Evolutionary conservation across 2,113 vertebrate species (phyloP).

Genomic region (Tilapia sparmanii): DNA sequence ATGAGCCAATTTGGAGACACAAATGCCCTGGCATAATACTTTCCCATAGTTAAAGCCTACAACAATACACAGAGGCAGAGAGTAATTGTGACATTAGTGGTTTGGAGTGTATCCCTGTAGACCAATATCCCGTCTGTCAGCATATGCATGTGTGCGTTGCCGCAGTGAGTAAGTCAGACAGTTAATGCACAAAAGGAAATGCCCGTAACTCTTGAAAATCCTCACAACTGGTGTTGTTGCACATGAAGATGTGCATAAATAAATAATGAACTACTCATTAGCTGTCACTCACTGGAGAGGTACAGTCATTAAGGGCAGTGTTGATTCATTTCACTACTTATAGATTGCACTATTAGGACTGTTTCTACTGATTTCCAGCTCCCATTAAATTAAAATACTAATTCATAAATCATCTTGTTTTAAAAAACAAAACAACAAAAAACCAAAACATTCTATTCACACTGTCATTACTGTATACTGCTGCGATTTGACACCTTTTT

Average conservation of each 20-base stretch:
- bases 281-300: conserved; percentile 27
- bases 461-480: not conserved
- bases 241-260: conserved; percentile 4
- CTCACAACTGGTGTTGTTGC: not conserved
- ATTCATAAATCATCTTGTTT: not conserved
- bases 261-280: conserved; percentile 39
- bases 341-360: not conserved
- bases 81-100: conserved; percentile 54
- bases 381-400: not conserved
- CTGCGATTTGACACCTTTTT: not conserved
- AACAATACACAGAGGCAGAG: conserved; percentile 39
- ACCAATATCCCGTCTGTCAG: conserved; percentile 16
- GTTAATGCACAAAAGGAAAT: conserved; percentile 11
- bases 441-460: not conserved
- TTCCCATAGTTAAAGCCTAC: conserved; percentile 49
- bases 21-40: conserved; percentile 42
- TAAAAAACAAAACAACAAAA: not conserved
- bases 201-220: conserved; percentile 28
- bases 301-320: conserved; percentile 1
- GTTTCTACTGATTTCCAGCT: not conserved
- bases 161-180: conserved; percentile 4
- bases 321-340: conserved; percentile 12
- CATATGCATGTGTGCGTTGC: not conserved
- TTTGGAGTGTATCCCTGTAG: conserved; percentile 42
- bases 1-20: conserved; percentile 60